Conservation (phyloP, 1,140 invertebrate species). For the Pinna nobilis region DNA sequence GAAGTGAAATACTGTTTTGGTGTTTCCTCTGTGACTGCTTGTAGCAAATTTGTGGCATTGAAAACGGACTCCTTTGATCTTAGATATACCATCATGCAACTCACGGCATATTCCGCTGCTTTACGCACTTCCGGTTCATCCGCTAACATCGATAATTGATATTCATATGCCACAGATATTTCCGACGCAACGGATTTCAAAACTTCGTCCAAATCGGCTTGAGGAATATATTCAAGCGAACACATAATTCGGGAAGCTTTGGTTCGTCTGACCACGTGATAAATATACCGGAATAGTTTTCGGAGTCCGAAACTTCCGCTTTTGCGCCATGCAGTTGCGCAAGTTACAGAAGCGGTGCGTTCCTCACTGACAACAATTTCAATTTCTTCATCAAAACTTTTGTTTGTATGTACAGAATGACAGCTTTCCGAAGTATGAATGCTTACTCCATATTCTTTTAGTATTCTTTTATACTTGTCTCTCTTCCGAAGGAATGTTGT, state of each 20-base stretch:
- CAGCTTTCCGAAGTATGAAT: neutral
- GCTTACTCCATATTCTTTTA: constrained; percentile 21
- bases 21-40: constrained; percentile 30
- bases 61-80: constrained; percentile 20
- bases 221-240: constrained; percentile 23
- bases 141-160: constrained; percentile 30
- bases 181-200: constrained; percentile 21
- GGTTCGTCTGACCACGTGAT: constrained; percentile 20
- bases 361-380: constrained; percentile 22
- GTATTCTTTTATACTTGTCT: constrained; percentile 5
- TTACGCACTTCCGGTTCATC: constrained; percentile 23
- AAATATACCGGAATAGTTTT: constrained; percentile 21
- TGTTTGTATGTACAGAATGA: neutral
- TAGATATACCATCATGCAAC: constrained; percentile 33
- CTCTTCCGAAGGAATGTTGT: constrained; percentile 7
- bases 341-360: neutral
- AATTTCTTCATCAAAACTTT: constrained; percentile 18
- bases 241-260: constrained; percentile 21
- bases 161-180: constrained; percentile 35
- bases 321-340: neutral
- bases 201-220: constrained; percentile 16
- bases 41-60: constrained; percentile 19
- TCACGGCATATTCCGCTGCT: constrained; percentile 37
- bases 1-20: constrained; percentile 19
- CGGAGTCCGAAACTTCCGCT: constrained; percentile 13